Base-by-base conservation (phyloP, 1,140 invertebrate species). In the Eciton burchellii region DNA sequence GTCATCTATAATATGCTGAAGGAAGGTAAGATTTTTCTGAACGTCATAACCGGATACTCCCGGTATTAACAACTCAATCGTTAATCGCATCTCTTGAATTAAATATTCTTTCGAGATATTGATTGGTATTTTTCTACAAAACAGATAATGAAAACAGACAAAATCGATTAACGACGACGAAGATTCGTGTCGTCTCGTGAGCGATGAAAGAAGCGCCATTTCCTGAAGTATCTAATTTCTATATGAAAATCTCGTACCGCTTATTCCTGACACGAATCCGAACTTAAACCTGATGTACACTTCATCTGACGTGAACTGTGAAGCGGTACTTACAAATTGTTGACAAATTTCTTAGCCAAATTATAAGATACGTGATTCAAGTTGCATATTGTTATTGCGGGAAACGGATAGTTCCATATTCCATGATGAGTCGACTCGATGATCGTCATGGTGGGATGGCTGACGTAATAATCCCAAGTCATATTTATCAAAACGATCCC, bases 341-440 rank as follows among this genome's bases (percentile, higher is more conserved):
- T 63, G 0, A 94, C 92, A 11, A 95, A 92, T 0, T 86, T 16
- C 8, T 73, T 71, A 0, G 95, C 94, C 60, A 91, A 91, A n/a
- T 81, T 91, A 21, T 90, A 92, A 0, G 95, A 95, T 24, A 96
- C 90, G 79, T 94, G 92, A 90, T 97, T 97, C 19, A 96, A 93
- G 84, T 95, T 94, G 85, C 96, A 97, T 56, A 97, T 93, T 0
- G 96, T 96, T 0, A 97, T 95, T 0, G 96, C 96, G 0, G 96
- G 96, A 90, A 96, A 97, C 0, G 95, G 95, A 73, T 96, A 95
- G 87, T 96, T 95, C 95, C 96, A 96, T 52, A 96, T 96, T n/a
- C 95, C 95, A 57, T 95, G 95, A 90, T 96, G 96, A 0, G 95
- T 96, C 29, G 95, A 96, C 86, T 96, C 95, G 82, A 96, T 96